Evolutionary conservation across 2,888 invertebrate species (phyloP).

Genomic region (Gryllus longicercus): DNA sequence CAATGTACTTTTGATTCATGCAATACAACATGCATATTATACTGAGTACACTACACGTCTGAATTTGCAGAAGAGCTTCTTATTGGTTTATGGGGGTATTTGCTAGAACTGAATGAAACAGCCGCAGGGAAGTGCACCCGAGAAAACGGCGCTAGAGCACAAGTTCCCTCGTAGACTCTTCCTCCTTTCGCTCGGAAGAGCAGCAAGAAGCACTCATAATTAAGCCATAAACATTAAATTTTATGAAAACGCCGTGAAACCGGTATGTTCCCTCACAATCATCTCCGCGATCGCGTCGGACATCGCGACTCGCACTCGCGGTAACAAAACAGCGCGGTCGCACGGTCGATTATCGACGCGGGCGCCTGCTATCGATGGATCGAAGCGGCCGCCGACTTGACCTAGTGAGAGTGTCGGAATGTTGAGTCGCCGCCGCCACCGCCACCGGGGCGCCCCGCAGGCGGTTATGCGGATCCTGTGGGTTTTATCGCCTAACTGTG

Average conservation of each 20-base stretch:
- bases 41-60: no score
- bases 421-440: not conserved
- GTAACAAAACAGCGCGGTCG: conserved; percentile 2
- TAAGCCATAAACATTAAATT: conserved; percentile 17
- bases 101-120: no score
- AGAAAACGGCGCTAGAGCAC: no score
- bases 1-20: no score
- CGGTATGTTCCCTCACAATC: conserved; percentile 5
- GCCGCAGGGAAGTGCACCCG: no score
- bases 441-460: not conserved
- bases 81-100: no score
- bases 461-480: not conserved
- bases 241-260: not conserved
- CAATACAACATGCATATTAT: no score
- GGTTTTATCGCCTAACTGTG: conserved; percentile 17
- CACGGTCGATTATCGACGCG: not conserved
- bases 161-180: no score
- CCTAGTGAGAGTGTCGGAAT: conserved; percentile 10
- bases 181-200: no score
- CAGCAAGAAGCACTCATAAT: not conserved
- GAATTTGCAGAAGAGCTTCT: no score
- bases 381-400: not conserved
- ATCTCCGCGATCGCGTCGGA: conserved; percentile 6
- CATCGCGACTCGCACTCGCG: not conserved
- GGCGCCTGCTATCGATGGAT: not conserved